Evolutionary conservation across 2,888 invertebrate genomes (phyloP), one percentile per base, ranked within the genome.

Genomic region (Brachyptera putata): DNA sequence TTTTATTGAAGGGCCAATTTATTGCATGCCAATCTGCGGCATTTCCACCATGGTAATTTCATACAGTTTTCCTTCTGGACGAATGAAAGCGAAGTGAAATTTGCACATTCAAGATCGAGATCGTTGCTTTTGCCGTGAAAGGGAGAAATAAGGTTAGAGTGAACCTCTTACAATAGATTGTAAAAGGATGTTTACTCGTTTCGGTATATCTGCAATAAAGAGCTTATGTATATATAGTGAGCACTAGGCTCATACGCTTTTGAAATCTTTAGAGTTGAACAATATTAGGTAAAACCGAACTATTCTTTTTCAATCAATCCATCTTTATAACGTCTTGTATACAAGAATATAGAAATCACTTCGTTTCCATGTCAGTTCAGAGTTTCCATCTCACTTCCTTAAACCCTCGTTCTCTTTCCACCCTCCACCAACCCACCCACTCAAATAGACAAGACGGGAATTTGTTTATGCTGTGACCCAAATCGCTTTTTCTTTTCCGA

Each of bases 111-210:
- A n/a, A n/a, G n/a, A n/a, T n/a, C n/a, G n/a, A n/a, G n/a, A n/a
- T n/a, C n/a, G n/a, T n/a, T n/a, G n/a, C n/a, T n/a, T n/a, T n/a
- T n/a, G n/a, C n/a, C n/a, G n/a, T n/a, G n/a, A n/a, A n/a, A n/a
- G n/a, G n/a, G n/a, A n/a, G n/a, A n/a, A n/a, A n/a, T n/a, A n/a
- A n/a, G n/a, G n/a, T n/a, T n/a, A n/a, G n/a, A n/a, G n/a, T n/a
- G n/a, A n/a, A n/a, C n/a, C n/a, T n/a, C n/a, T n/a, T n/a, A n/a
- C n/a, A n/a, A n/a, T n/a, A n/a, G n/a, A n/a, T n/a, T n/a, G n/a
- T n/a, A n/a, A 30, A 30, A 30, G 11, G 30, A 30, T 53, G 53
- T 53, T 53, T 30, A 53, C 53, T 18, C 53, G 53, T 53, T 53
- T 53, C 50, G 53, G 53, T 36, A 53, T 14, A 53, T 14, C 53